Percentiles rank a stretch among this genome's conserved stretches.
Evolutionary conservation across 1,140 invertebrate genomes (phyloP).

Genomic region (Oedothorax gibbosus): DNA sequence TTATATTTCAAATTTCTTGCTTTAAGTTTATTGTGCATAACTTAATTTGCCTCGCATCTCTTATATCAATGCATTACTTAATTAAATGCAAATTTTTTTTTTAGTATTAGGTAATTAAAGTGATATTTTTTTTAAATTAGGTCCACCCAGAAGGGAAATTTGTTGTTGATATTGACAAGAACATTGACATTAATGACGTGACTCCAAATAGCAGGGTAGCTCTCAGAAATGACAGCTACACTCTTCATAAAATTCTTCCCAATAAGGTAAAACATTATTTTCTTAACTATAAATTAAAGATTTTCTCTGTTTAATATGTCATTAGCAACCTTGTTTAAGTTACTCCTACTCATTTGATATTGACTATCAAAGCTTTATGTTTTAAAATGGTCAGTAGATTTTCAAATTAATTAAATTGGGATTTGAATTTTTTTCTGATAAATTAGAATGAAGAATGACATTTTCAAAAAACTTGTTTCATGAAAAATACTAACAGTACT

Average conservation of each 20-base stretch:
- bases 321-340: background rate
- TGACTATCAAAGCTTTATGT: too few species aligned
- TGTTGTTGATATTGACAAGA: conserved; percentile 99
- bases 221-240: conserved; percentile 98
- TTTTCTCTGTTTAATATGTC: background rate
- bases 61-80: background rate
- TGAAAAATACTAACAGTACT: too few species aligned
- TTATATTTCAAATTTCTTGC: too few species aligned
- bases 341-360: too few species aligned
- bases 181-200: conserved; percentile 98
- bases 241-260: conserved; percentile 97
- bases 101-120: background rate
- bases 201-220: conserved; percentile 98
- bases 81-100: background rate
- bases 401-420: too few species aligned
- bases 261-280: conserved; percentile 81
- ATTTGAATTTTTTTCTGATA: too few species aligned
- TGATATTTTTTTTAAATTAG: conserved; percentile 63
- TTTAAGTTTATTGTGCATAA: background rate
- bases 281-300: conserved; percentile 4
- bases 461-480: too few species aligned
- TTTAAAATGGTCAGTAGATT: too few species aligned
- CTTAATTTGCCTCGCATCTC: too few species aligned
- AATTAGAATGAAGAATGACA: too few species aligned
- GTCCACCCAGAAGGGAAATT: conserved; percentile 99